phyloP scores from a whole-genome alignment of 2,888 invertebrate species.

The Tribolium freemani region DNA sequence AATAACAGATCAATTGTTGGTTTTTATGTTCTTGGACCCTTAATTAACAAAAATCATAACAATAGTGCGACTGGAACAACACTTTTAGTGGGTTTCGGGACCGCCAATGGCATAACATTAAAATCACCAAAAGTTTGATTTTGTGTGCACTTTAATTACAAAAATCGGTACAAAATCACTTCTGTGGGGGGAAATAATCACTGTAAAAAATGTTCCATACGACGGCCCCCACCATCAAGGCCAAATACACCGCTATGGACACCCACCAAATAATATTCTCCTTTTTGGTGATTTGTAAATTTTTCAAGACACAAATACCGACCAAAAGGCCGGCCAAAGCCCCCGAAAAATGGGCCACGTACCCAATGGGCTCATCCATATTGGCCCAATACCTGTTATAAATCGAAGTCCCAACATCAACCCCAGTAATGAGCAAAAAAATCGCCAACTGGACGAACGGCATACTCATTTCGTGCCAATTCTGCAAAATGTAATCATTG shows the following conservation, averaged over 20 bases:
- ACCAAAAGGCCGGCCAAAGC: conserved; percentile 85
- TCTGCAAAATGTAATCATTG: conserved; percentile 73
- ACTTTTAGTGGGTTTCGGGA: too few relatives aligned
- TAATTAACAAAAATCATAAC: too few relatives aligned
- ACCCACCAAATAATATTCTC: conserved; percentile 75
- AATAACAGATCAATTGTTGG: too few relatives aligned
- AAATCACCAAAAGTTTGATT: too few relatives aligned
- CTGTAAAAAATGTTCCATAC: conserved; percentile 48
- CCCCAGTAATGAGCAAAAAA: conserved; percentile 81
- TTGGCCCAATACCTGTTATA: conserved; percentile 80
- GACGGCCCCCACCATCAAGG: conserved; percentile 72
- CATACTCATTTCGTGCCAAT: conserved; percentile 95
- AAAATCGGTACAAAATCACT: background rate
- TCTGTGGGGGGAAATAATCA: conserved; percentile 36
- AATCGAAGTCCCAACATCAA: conserved; percentile 90
- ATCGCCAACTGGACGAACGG: conserved; percentile 79
- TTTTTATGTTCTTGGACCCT: too few relatives aligned
- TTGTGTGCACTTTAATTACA: background rate
- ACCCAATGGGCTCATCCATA: conserved; percentile 72
- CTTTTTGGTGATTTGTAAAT: conserved; percentile 74
- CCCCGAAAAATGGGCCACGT: conserved; percentile 81
- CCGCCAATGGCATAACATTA: too few relatives aligned
- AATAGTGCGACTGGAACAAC: too few relatives aligned
- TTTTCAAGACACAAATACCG: conserved; percentile 74
- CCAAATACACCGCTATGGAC: conserved; percentile 77